Conservation (phyloP, 2,797 vertebrate genomes). For the Sandelia bainsii region DNA sequence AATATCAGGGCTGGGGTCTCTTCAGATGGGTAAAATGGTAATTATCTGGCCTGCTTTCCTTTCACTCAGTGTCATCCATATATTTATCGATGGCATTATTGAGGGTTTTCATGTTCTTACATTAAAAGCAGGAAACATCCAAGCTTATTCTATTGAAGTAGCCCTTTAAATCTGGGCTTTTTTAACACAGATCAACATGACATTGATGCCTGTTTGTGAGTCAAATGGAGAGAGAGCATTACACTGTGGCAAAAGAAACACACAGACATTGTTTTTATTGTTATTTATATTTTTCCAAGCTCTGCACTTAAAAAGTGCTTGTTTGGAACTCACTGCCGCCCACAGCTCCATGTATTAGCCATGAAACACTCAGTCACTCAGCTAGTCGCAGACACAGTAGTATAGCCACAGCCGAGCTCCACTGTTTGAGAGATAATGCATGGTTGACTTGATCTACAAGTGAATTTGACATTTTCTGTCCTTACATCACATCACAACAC, state of each 20-base stretch:
- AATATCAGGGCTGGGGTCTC: slow-evolving; percentile 80
- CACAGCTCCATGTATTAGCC: slow-evolving; percentile 57
- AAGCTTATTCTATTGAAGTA: slow-evolving; percentile 37
- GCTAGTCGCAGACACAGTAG: slow-evolving; percentile 60
- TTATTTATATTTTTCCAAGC: slow-evolving; percentile 29
- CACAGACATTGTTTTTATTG: slow-evolving; percentile 16
- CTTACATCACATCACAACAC: slow-evolving; percentile 85
- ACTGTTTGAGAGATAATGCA: slow-evolving; percentile 84
- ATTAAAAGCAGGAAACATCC: slow-evolving; percentile 35
- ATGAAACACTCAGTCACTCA: slow-evolving; percentile 67
- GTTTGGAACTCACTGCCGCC: slow-evolving; percentile 56
- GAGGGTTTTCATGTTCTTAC: slow-evolving; percentile 52
- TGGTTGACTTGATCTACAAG: slow-evolving; percentile 88
- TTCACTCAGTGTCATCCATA: slow-evolving; percentile 66
- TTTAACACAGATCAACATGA: slow-evolving; percentile 34
- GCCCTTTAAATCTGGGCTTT: slow-evolving; percentile 30
- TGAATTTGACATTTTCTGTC: slow-evolving; percentile 86
- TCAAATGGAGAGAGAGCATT: slow-evolving; percentile 31
- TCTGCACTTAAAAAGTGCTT: slow-evolving; percentile 51
- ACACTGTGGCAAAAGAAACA: slow-evolving; percentile 26
- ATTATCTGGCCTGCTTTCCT: slow-evolving; percentile 77
- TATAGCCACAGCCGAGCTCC: slow-evolving; percentile 74
- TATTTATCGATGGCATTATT: slow-evolving; percentile 66
- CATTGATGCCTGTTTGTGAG: slow-evolving; percentile 31
- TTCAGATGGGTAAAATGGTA: slow-evolving; percentile 81